Conservation (phyloP, 2,888 invertebrate genomes). For the Apodemia mormo region DNA sequence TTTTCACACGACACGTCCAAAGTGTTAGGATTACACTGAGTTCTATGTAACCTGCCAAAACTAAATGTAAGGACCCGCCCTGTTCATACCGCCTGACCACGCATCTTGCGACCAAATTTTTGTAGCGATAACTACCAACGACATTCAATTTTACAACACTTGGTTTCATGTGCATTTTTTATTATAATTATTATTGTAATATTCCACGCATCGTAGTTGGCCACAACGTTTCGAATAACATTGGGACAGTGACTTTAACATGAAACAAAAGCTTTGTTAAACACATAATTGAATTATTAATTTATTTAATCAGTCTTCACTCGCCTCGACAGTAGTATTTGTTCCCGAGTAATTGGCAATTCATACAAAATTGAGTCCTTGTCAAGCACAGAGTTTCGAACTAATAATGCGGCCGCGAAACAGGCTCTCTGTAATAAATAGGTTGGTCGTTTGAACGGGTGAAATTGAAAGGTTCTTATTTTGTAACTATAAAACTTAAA, state of each 20-base stretch:
- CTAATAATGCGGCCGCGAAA: constrained; percentile 16
- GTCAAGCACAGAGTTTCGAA: background rate
- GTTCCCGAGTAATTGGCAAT: constrained; percentile 19
- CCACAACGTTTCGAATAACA: too few relatives aligned
- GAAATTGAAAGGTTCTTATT: constrained; percentile 8
- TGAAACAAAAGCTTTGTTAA: background rate
- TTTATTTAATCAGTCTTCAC: background rate
- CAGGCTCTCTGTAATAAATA: constrained; percentile 11
- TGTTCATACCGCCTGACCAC: too few relatives aligned
- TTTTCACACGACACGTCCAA: too few relatives aligned
- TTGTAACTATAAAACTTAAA: constrained; percentile 1
- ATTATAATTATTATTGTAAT: too few relatives aligned
- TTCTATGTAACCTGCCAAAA: too few relatives aligned
- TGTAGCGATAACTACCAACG: too few relatives aligned
- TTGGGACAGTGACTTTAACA: background rate
- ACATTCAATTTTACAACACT: too few relatives aligned
- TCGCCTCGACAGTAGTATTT: constrained; percentile 5
- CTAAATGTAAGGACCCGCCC: too few relatives aligned
- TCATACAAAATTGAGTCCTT: constrained; percentile 19
- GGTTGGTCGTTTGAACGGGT: constrained; percentile 15
- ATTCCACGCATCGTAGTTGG: too few relatives aligned
- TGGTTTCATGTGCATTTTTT: too few relatives aligned
- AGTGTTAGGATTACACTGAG: too few relatives aligned
- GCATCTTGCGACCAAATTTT: too few relatives aligned
- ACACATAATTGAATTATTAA: background rate